Conservation (phyloP, 1,140 invertebrate species). For the Drosophila pallidifrons region DNA sequence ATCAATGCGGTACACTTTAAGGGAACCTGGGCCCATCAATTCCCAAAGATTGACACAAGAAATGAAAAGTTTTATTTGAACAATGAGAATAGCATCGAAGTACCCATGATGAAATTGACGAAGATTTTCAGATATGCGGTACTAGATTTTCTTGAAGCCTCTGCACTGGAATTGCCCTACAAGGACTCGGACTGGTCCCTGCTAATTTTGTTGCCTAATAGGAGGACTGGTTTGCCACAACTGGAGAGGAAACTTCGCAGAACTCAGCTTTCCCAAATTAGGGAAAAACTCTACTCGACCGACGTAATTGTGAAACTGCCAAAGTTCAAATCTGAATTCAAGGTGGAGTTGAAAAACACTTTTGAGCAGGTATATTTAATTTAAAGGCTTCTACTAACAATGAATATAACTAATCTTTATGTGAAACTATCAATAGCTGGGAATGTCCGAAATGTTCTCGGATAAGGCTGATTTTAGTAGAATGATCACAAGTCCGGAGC, state of each 20-base stretch:
- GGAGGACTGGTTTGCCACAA: slow-evolving; percentile 79
- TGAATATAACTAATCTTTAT: not conserved
- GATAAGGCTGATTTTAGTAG: too few species aligned
- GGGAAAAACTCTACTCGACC: slow-evolving; percentile 59
- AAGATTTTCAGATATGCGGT: slow-evolving; percentile 65
- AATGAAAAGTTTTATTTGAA: slow-evolving; percentile 65
- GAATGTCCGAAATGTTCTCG: too few species aligned
- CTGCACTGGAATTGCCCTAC: slow-evolving; percentile 73
- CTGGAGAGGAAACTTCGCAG: slow-evolving; percentile 85
- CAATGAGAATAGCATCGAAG: slow-evolving; percentile 59
- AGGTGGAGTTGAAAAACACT: slow-evolving; percentile 85
- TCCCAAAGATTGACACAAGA: slow-evolving; percentile 48
- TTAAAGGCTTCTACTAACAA: not conserved
- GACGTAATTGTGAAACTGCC: slow-evolving; percentile 87
- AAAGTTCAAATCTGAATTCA: slow-evolving; percentile 88
- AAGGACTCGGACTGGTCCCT: too few species aligned
- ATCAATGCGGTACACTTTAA: slow-evolving; percentile 89
- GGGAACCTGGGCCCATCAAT: slow-evolving; percentile 70
- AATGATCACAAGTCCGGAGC: too few species aligned
- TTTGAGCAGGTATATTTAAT: slow-evolving; percentile 85
- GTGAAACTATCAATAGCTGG: slow-evolving; percentile 20
- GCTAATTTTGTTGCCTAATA: too few species aligned
- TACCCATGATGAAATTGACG: slow-evolving; percentile 86
- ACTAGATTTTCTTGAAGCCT: slow-evolving; percentile 61
- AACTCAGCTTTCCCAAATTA: slow-evolving; percentile 70